These are phyloP conservation scores for Trinorchestia longiramus DNA, from an alignment of 1,140 invertebrate genomes.

Conservation along the genomic window DNA sequence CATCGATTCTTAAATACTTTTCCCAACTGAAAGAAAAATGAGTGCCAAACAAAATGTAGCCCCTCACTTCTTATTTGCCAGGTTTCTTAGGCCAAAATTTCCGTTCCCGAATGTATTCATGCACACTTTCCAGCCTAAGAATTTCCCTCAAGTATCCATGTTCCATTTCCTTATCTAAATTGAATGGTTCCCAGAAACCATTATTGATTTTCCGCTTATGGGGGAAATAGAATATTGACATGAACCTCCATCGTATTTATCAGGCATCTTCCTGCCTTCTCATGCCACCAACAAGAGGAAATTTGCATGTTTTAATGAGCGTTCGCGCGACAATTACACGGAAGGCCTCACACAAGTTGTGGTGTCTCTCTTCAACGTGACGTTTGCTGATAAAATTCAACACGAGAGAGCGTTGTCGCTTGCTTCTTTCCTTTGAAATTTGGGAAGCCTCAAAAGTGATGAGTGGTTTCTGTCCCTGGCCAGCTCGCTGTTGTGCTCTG, in stretches of 20 bases:
- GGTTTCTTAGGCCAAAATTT: not conserved
- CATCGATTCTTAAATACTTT: not conserved
- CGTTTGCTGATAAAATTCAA: not conserved
- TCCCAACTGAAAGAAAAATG: not conserved
- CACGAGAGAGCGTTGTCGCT: not conserved
- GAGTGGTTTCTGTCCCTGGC: not conserved
- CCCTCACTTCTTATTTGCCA: not conserved
- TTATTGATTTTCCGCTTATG: slow-evolving; percentile 49
- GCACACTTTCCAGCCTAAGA: not conserved
- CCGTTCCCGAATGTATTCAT: not conserved
- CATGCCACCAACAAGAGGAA: not conserved
- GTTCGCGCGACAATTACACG: slow-evolving; percentile 12
- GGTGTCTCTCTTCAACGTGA: not conserved
- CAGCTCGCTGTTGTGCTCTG: not conserved
- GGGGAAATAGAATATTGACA: slow-evolving; percentile 51
- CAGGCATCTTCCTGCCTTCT: slow-evolving; percentile 3
- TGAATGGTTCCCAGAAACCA: slow-evolving; percentile 46
- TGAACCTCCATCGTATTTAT: not conserved
- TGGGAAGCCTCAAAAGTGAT: not conserved
- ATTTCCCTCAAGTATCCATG: slow-evolving; percentile 36
- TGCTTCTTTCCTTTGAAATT: not conserved
- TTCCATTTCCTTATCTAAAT: slow-evolving; percentile 51
- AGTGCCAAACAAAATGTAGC: not conserved
- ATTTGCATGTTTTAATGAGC: slow-evolving; percentile 49
- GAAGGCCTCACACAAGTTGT: not conserved